These are phyloP conservation scores for Calameuta pallipes DNA, from an alignment of 2,888 invertebrate species.

Conservation along the genomic window DNA sequence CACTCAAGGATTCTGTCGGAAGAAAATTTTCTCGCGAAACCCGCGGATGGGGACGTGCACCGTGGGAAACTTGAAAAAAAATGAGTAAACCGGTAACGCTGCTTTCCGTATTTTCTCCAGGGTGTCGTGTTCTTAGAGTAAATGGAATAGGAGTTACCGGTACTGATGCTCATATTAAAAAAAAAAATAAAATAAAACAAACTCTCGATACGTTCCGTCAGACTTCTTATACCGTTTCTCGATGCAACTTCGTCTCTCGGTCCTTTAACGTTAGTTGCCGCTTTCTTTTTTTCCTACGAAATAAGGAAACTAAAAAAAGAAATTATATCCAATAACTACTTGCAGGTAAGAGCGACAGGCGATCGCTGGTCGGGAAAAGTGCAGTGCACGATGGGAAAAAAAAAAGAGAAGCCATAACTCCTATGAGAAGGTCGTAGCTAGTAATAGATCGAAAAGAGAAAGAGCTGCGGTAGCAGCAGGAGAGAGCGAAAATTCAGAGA, in stretches of 20 bases:
- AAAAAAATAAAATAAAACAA: not conserved
- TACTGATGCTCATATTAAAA: not conserved
- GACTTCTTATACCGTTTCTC: not conserved
- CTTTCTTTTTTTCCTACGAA: not conserved
- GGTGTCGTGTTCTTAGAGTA: not conserved
- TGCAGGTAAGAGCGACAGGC: not conserved
- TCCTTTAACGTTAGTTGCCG: not conserved
- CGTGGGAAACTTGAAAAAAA: not conserved
- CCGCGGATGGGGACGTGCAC: not conserved
- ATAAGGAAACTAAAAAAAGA: not conserved
- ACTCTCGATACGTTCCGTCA: not conserved
- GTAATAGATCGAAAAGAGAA: not conserved
- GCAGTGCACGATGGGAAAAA: not conserved
- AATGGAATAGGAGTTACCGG: not conserved
- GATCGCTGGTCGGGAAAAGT: not conserved
- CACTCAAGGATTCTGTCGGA: slow-evolving; percentile 18
- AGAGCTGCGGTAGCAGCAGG: not conserved
- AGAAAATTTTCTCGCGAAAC: not conserved
- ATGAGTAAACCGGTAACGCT: not conserved
- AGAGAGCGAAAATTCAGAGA: not conserved
- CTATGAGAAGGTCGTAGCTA: not conserved
- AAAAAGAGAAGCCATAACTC: slow-evolving; percentile 11
- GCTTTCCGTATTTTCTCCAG: not conserved
- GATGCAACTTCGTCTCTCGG: not conserved
- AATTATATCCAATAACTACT: not conserved